Evolutionary conservation across 2,888 invertebrate genomes (phyloP).

Genomic region (Tenthredo scrophulariae): DNA sequence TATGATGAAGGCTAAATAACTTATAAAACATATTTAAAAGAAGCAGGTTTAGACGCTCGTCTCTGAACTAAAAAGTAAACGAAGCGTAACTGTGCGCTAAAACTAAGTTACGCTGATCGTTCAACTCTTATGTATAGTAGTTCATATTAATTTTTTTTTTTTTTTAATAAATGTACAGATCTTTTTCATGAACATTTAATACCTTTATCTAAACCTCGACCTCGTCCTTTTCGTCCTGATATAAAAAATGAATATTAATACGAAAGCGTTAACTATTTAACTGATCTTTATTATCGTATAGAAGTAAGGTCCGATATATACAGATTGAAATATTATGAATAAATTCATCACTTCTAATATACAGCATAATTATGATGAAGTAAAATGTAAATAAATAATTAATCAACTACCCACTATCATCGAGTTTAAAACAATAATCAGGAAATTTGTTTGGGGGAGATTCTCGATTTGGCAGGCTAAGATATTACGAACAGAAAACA

Average conservation of each 20-base stretch:
- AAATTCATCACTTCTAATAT: constrained; percentile 4
- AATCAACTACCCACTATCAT: not conserved
- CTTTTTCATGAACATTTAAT: constrained; percentile 61
- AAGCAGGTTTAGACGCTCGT: not conserved
- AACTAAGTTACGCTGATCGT: constrained; percentile 42
- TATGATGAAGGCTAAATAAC: constrained; percentile 14
- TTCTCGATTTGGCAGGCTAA: not conserved
- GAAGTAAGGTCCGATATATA: not conserved
- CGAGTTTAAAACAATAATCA: not conserved
- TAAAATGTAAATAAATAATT: constrained; percentile 21
- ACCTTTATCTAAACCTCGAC: not conserved
- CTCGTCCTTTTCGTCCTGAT: constrained; percentile 5
- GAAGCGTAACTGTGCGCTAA: constrained; percentile 60
- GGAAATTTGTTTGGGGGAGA: constrained; percentile 17
- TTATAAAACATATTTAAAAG: constrained; percentile 5
- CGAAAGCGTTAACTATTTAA: not conserved
- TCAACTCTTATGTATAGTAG: constrained; percentile 43
- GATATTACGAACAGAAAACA: not conserved
- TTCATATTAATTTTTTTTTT: constrained; percentile 67
- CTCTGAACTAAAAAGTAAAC: constrained; percentile 56
- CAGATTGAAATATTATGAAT: not conserved
- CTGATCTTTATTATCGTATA: constrained; percentile 21
- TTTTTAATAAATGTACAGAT: constrained; percentile 77
- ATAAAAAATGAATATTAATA: not conserved
- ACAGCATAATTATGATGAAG: not conserved